A percentile compares a stretch with the other conserved stretches of the same genome.
Evolutionary conservation across 2,113 vertebrate genomes (phyloP).

Genomic region (Brienomyrus brachyistius): DNA sequence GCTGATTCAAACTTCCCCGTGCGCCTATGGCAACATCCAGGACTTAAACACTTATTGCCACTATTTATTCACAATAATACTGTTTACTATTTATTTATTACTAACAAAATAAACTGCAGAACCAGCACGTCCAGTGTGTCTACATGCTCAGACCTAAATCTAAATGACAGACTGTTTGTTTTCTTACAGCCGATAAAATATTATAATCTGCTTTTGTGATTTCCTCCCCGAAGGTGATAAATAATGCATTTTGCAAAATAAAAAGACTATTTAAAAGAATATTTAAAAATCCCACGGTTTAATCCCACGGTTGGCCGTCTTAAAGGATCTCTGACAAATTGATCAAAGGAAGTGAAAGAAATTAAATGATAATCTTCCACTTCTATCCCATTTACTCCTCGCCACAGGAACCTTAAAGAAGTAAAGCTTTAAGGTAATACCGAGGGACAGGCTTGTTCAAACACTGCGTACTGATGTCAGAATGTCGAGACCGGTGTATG

Average conservation of each 20-base stretch:
- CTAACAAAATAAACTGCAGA: not conserved
- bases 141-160: constrained; percentile 5
- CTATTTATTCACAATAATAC: not conserved
- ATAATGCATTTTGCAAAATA: constrained; percentile 35
- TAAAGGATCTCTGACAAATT: constrained; percentile 23
- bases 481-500: not conserved
- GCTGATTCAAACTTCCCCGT: not conserved
- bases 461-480: not conserved
- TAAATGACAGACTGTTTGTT: constrained; percentile 14
- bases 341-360: constrained; percentile 28
- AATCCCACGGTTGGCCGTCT: constrained; percentile 35
- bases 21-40: not conserved
- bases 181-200: constrained; percentile 27
- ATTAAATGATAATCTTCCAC: constrained; percentile 30
- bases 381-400: constrained; percentile 32
- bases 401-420: constrained; percentile 25
- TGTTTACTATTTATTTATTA: not conserved
- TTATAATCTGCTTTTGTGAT: constrained; percentile 24
- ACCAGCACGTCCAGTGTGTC: not conserved
- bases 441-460: constrained; percentile 18
- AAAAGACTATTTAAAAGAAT: constrained; percentile 26
- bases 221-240: constrained; percentile 35
- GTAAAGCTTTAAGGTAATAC: constrained; percentile 13
- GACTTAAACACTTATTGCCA: not conserved
- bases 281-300: constrained; percentile 27